Percentiles rank a stretch among this genome's conserved stretches.
Evolutionary conservation across 2,888 invertebrate genomes (phyloP).

Genomic region (Carcina quercana): DNA sequence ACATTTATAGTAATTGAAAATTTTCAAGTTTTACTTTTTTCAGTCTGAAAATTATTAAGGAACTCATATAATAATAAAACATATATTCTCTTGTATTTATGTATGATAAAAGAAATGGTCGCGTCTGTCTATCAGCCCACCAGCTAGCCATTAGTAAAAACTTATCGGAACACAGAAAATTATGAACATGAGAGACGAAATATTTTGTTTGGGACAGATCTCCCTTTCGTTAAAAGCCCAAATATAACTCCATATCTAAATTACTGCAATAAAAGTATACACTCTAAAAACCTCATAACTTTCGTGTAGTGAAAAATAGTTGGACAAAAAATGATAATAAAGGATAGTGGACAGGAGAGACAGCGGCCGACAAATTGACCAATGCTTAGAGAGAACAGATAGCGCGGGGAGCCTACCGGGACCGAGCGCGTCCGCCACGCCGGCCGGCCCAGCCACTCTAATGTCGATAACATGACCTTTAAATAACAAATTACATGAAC

Average conservation of each 20-base stretch:
- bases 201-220: conserved; percentile 28
- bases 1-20: no score
- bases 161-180: conserved; percentile 15
- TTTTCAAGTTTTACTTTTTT: no score
- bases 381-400: conserved; percentile 44
- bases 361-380: conserved; percentile 53
- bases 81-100: no score
- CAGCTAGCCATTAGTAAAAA: background rate
- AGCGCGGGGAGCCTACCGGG: conserved; percentile 33
- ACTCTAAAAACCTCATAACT: conserved; percentile 58
- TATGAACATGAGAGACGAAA: conserved; percentile 29
- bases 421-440: conserved; percentile 16
- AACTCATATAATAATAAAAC: no score
- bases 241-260: conserved; percentile 63
- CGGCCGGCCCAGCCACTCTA: conserved; percentile 7
- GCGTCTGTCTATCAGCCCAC: no score
- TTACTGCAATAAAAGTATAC: conserved; percentile 65
- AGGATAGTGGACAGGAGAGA: conserved; percentile 40
- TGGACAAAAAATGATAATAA: conserved; percentile 54
- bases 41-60: no score
- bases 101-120: no score
- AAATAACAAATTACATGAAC: conserved; percentile 53
- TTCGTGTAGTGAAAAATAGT: conserved; percentile 52
- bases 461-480: conserved; percentile 35
- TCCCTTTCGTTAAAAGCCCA: conserved; percentile 54